Evolutionary conservation across 2,797 vertebrate species (phyloP), one percentile per base, ranked within the genome.

Genomic region (Chrosomus eos): DNA sequence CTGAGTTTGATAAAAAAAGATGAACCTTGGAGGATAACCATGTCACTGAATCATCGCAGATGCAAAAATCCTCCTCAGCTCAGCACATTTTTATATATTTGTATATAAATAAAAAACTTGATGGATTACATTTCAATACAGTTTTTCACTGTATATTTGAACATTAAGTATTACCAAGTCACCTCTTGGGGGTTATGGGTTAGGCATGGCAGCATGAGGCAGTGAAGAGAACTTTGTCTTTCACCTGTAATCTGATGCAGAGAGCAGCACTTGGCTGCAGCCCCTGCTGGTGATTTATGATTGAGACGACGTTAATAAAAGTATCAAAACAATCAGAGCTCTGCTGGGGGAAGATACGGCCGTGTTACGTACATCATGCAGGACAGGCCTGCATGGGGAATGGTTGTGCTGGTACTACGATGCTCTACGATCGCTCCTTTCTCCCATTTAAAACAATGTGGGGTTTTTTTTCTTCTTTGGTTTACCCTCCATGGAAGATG

Each of bases 221-320:
- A 28, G 33, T 38, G 64, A 72, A 81, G 91, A 94, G 93, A 93
- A 93, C 92, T 95, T 93, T 91, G 92, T 94, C 93, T 94, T 92
- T 91, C 40, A 90, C 90, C 92, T 93, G 91, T 93, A 94, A 95
- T 95, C 95, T 95, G 94, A 95, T 95, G 89, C 86, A 64, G 72
- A 64, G 76, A 81, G 86, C 51, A 89, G 91, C 87, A 89, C 90
- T 93, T 91, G 87, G 79, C 91, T 79, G 89, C 89, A 91, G 87
- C 90, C 91, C 88, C 89, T 80, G 73, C 16, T 86, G 85, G 91
- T 95, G 94, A 95, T 95, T 96, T 95, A 96, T 96, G 95, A 95
- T 95, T 95, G 94, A 95, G 93, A 94, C 94, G 93, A 92, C 93
- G 93, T 93, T 95, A 93, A 95, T 95, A 95, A 95, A 95, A 96